Evolutionary conservation across 1,140 invertebrate genomes (phyloP).

Genomic region (Drosophila aff.): DNA sequence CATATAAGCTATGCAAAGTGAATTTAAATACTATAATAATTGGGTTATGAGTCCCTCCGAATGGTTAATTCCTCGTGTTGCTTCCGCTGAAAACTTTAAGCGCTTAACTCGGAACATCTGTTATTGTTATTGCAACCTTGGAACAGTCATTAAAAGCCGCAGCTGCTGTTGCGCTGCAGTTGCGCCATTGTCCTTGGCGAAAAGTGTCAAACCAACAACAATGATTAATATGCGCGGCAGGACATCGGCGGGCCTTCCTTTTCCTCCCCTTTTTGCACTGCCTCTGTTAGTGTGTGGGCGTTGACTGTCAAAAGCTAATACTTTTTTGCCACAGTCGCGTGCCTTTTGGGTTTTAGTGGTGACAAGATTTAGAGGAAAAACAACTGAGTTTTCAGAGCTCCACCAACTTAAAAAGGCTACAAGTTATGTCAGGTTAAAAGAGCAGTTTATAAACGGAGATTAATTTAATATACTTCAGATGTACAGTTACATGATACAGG

Average conservation of each 20-base stretch:
- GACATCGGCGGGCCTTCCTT: slow-evolving; percentile 35
- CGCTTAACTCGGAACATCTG: slow-evolving; percentile 57
- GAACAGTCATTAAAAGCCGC: slow-evolving; percentile 66
- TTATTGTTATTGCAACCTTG: slow-evolving; percentile 62
- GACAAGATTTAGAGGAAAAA: background rate
- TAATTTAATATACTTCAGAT: background rate
- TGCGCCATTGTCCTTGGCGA: slow-evolving; percentile 48
- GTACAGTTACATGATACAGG: too few relatives aligned
- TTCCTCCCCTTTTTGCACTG: background rate
- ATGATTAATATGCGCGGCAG: slow-evolving; percentile 77
- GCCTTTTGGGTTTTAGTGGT: slow-evolving; percentile 25
- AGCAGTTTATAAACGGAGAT: background rate
- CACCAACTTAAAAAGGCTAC: background rate
- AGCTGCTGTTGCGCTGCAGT: slow-evolving; percentile 45
- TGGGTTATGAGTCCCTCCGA: background rate
- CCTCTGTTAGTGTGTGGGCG: slow-evolving; percentile 8
- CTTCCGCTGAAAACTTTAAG: slow-evolving; percentile 22
- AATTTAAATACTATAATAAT: slow-evolving; percentile 40
- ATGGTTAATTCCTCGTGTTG: slow-evolving; percentile 4
- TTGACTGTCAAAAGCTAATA: slow-evolving; percentile 76
- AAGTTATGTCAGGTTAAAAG: background rate
- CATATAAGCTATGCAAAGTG: slow-evolving; percentile 10
- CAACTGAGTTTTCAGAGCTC: background rate
- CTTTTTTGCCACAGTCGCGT: slow-evolving; percentile 41
- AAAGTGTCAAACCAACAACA: slow-evolving; percentile 49